Conservation (phyloP, 2,797 vertebrate genomes). For the Salarias fasciatus region DNA sequence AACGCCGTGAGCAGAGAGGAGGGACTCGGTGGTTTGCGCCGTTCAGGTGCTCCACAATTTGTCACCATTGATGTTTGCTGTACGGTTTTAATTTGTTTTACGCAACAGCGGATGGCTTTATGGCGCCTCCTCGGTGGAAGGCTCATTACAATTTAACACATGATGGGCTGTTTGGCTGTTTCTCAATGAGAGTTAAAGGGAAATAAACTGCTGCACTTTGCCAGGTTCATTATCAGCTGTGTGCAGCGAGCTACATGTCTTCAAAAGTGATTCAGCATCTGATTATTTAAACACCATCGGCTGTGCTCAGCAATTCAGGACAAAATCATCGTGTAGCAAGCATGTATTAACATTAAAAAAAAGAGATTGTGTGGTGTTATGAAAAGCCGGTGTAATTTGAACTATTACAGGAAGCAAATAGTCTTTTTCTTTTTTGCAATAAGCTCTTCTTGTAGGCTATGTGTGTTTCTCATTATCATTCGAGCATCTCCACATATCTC, state of each 20-base stretch:
- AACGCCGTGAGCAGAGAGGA: not conserved
- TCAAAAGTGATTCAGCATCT: not conserved
- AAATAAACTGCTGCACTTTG: slow-evolving; percentile 18
- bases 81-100: slow-evolving; percentile 1
- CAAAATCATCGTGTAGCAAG: too few species aligned
- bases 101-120: not conserved
- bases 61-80: slow-evolving; percentile 10
- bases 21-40: too few species aligned
- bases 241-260: not conserved
- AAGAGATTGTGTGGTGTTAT: not conserved
- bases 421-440: too few species aligned
- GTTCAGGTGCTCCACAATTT: slow-evolving; percentile 12
- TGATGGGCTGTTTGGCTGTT: slow-evolving; percentile 12
- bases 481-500: slow-evolving; percentile 32
- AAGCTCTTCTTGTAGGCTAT: too few species aligned
- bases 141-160: slow-evolving; percentile 21
- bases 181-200: slow-evolving; percentile 6
- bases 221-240: slow-evolving; percentile 5
- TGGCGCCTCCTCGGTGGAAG: not conserved
- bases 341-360: too few species aligned
- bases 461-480: slow-evolving; percentile 13
- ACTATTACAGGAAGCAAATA: too few species aligned
- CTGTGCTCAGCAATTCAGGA: too few species aligned
- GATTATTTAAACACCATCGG: not conserved
- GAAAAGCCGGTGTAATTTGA: not conserved